These are phyloP conservation scores for Cavia porcellus DNA, from an alignment of 2,113 vertebrate species.

Conservation along the genomic window DNA sequence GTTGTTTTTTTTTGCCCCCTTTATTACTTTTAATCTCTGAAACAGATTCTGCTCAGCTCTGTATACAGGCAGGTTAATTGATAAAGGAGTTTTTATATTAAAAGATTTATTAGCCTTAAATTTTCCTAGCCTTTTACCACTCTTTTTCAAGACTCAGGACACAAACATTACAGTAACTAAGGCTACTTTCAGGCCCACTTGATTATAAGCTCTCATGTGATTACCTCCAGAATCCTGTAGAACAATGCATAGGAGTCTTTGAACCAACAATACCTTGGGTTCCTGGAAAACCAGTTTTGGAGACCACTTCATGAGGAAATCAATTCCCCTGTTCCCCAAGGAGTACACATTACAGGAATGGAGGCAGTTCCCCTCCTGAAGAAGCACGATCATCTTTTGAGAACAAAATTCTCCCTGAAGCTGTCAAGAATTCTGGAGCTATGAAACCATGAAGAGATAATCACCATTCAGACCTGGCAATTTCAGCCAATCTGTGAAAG, in stretches of 20 bases:
- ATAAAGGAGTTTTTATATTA: background rate
- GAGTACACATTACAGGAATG: background rate
- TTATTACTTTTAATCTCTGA: background rate
- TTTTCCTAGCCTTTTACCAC: background rate
- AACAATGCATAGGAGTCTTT: background rate
- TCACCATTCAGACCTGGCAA: background rate
- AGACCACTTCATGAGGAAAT: background rate
- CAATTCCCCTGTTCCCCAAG: too few species aligned
- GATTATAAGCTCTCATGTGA: background rate
- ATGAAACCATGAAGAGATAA: background rate
- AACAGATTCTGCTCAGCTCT: background rate
- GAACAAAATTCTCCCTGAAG: background rate
- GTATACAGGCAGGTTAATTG: too few species aligned
- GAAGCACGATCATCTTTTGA: background rate
- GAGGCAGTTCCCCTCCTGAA: background rate
- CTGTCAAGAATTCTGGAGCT: background rate
- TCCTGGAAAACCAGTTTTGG: background rate
- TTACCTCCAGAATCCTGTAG: background rate
- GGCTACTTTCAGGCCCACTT: background rate
- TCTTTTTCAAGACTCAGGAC: background rate
- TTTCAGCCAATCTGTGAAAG: background rate
- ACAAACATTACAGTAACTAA: background rate
- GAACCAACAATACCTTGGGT: background rate
- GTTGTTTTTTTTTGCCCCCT: background rate
- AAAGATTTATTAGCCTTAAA: background rate